These are phyloP conservation scores for Boleophthalmus pectinirostris DNA, from an alignment of 2,113 vertebrate species.

Conservation along the genomic window DNA sequence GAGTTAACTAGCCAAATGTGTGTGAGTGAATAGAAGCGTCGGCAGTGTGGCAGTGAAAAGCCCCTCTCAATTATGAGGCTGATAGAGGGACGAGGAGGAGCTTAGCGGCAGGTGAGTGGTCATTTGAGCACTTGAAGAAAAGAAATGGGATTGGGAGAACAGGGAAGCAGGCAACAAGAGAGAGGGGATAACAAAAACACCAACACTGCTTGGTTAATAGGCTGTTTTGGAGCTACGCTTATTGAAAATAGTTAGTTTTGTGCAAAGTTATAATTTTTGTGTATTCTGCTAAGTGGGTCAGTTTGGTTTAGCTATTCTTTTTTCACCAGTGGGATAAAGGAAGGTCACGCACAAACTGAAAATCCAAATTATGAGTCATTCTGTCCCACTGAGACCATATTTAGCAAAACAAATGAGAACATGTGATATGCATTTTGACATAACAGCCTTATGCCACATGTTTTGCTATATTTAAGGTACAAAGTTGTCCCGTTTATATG, in stretches of 20 bases:
- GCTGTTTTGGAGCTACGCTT: background rate
- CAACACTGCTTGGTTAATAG: background rate
- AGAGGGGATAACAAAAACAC: background rate
- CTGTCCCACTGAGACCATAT: background rate
- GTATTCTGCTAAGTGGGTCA: background rate
- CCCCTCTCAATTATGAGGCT: conserved; percentile 49
- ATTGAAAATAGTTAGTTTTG: background rate
- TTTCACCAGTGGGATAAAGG: background rate
- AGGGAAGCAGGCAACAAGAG: background rate
- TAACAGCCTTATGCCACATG: background rate
- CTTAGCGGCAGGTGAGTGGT: conserved; percentile 33
- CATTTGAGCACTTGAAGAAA: conserved; percentile 25
- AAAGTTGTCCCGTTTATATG: too few species aligned
- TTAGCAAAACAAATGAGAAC: background rate
- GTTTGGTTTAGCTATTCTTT: background rate
- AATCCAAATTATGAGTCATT: too few species aligned
- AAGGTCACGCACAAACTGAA: too few species aligned
- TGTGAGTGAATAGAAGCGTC: conserved; percentile 21
- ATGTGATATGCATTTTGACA: background rate
- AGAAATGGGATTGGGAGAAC: background rate
- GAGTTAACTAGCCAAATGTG: conserved; percentile 37
- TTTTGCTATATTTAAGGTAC: background rate
- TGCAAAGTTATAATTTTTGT: background rate
- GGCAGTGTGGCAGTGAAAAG: conserved; percentile 37
- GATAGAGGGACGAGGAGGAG: conserved; percentile 40